Base-by-base conservation (phyloP, 2,797 vertebrate genomes). In the Clarias laeviceps region DNA sequence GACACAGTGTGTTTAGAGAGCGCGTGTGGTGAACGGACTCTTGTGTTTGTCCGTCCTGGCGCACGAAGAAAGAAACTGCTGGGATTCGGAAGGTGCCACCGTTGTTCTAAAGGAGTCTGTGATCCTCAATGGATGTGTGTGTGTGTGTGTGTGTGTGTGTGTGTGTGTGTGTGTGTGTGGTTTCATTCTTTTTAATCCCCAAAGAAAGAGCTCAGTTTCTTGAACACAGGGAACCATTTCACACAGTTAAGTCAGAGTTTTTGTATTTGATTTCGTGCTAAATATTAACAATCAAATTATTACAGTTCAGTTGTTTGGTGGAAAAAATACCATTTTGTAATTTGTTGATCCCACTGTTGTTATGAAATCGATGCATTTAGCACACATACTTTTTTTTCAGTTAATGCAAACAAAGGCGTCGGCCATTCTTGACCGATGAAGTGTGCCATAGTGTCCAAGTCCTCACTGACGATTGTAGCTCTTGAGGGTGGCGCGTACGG, bases 21-120 rank as follows among this genome's bases (percentile, higher is more conserved):
- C 90, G 89, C 29, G 80, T 85, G 91, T 82, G 73, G 82, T 40
- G 78, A 64, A 88, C n/a, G 82, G 81, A 85, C 82, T 54, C 92
- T 95, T 96, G 95, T 95, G 92, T 93, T 94, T 90, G 24, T 94
- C 89, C 91, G 89, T 93, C 92, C 92, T 91, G 92, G 94, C 94
- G 90, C 91, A 90, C 90, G 94, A 95, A 96, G 94, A 97, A 95
- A 95, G 94, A 87, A 40, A 34, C 61, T 84, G 93, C 85, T 29
- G 59, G 50, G 72, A 76, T 76, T 57, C 54, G 9, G 73, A 76
- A 76, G 54, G 73, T 76, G 73, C 73, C 27, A 9, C n/a, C 27
- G 27, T 57, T 22, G 73, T 57, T 29, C 50, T 57, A 57, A 76
- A 76, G 54, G 54, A 76, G 27, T 77, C 54, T 77, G 27, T 77